Conservation (phyloP, 1,140 invertebrate genomes). For the Proales similis region DNA sequence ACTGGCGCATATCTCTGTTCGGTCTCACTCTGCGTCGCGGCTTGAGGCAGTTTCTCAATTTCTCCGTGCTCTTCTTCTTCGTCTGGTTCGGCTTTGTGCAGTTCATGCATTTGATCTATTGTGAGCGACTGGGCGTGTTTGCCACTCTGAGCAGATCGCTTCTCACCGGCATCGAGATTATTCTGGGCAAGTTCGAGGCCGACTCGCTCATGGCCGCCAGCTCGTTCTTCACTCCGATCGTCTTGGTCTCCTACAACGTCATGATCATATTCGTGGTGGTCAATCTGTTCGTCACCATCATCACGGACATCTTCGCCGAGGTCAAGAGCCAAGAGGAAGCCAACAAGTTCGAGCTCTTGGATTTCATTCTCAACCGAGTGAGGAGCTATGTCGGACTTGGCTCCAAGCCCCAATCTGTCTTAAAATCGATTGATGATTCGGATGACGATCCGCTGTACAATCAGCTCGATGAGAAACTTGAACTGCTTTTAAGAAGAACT, state of each 20-base stretch:
- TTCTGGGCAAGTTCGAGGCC: not conserved
- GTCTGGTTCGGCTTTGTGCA: not conserved
- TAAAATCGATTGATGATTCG: too few relatives aligned
- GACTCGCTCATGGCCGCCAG: not conserved
- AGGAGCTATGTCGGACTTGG: too few relatives aligned
- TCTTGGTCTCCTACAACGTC: conserved; percentile 2
- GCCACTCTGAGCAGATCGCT: not conserved
- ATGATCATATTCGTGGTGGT: conserved; percentile 2
- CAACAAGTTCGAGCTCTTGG: too few relatives aligned
- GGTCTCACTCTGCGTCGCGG: not conserved
- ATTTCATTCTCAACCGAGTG: too few relatives aligned
- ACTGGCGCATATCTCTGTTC: not conserved
- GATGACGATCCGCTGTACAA: too few relatives aligned
- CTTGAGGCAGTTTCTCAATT: not conserved
- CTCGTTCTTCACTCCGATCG: not conserved
- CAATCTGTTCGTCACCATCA: not conserved
- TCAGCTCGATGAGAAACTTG: too few relatives aligned
- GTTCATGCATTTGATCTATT: not conserved
- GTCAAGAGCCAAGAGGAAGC: too few relatives aligned
- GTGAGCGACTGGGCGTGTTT: not conserved
- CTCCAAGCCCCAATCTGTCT: too few relatives aligned
- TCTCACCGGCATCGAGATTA: conserved; percentile 1
- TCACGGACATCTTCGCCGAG: conserved; percentile 14
- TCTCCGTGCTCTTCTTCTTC: not conserved
- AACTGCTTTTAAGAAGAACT: too few relatives aligned